Percentiles rank a stretch among this genome's conserved stretches.
These are phyloP conservation scores for Macquaria australasica DNA, from an alignment of 2,113 vertebrate species.

Conservation along the genomic window DNA sequence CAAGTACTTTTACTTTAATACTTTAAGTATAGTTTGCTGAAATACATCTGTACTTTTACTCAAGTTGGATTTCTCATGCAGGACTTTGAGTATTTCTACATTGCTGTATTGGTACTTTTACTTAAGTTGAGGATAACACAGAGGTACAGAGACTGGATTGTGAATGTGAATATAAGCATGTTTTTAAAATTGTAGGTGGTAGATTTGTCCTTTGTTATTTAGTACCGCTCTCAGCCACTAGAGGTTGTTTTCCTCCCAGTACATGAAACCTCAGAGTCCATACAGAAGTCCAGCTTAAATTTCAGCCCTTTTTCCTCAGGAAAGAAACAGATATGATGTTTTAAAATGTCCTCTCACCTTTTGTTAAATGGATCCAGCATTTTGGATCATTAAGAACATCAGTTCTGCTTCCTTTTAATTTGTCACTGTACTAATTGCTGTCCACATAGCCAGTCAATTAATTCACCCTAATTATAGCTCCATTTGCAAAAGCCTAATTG, in stretches of 20 bases:
- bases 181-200: not conserved
- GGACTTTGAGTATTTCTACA: no score
- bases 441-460: conserved; percentile 71
- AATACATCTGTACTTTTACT: no score
- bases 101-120: no score
- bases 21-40: no score
- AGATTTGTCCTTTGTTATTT: not conserved
- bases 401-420: conserved; percentile 73
- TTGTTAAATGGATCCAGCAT: conserved; percentile 7
- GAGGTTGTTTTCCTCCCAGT: conserved; percentile 20
- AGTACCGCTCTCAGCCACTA: conserved; percentile 63
- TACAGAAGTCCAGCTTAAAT: not conserved
- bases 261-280: not conserved
- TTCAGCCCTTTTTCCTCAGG: not conserved
- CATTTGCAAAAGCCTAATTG: conserved; percentile 73
- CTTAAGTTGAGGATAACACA: no score
- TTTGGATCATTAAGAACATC: conserved; percentile 56
- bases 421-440: conserved; percentile 67
- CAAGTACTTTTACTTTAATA: no score
- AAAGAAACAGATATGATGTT: not conserved
- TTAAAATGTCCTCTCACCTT: not conserved
- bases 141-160: no score
- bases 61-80: no score
- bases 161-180: not conserved
- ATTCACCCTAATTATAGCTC: conserved; percentile 75